Conservation (phyloP, 2,888 invertebrate genomes). For the Asteroscopus sphinx region DNA sequence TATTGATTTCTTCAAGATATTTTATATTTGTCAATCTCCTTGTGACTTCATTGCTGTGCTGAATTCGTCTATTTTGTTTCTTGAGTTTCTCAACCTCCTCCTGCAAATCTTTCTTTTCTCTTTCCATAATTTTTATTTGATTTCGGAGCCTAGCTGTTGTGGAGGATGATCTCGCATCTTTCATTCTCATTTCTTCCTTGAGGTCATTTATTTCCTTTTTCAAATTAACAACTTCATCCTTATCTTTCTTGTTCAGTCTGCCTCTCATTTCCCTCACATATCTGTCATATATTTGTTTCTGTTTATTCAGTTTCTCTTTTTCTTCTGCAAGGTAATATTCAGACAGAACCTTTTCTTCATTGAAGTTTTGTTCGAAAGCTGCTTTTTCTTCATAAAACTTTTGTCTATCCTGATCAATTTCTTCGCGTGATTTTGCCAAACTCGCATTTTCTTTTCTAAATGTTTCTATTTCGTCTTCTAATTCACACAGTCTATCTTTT, state of each 20-base stretch:
- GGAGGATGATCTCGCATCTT: constrained; percentile 93
- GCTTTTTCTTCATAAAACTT: constrained; percentile 91
- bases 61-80: constrained; percentile 91
- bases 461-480: constrained; percentile 91
- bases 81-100: constrained; percentile 92
- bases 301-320: constrained; percentile 91
- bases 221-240: constrained; percentile 91
- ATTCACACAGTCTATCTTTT: constrained; percentile 90
- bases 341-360: constrained; percentile 91
- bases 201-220: constrained; percentile 91
- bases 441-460: constrained; percentile 87
- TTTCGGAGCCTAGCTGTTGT: constrained; percentile 93
- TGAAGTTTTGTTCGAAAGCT: constrained; percentile 89
- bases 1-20: constrained; percentile 94
- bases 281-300: constrained; percentile 91
- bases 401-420: constrained; percentile 91
- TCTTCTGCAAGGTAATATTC: constrained; percentile 92
- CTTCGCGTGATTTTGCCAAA: constrained; percentile 88
- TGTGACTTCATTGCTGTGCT: constrained; percentile 89
- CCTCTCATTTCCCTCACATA: constrained; percentile 92
- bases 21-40: constrained; percentile 91
- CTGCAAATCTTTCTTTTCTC: constrained; percentile 91
- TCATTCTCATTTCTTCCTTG: constrained; percentile 92
- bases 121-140: constrained; percentile 93
- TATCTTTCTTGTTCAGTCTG: constrained; percentile 91